phyloP scores from a whole-genome alignment of 2,797 vertebrate genomes.

The Gorsachius magnificus region DNA sequence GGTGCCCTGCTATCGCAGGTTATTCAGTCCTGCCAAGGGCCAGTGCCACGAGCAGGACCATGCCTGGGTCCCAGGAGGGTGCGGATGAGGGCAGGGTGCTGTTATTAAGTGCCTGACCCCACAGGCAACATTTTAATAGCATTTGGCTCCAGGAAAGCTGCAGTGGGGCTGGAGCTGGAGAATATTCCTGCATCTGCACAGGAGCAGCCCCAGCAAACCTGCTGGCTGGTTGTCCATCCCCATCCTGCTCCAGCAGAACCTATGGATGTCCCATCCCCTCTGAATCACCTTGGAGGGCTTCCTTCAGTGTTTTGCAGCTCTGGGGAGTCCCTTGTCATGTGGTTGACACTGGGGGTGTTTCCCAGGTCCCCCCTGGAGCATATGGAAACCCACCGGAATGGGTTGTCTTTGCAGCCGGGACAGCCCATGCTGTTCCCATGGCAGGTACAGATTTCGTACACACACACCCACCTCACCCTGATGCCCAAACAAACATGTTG shows the following conservation, averaged over 20 bases:
- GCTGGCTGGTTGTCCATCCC: neutral
- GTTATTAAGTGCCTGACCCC: neutral
- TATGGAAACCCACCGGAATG: rapidly evolving
- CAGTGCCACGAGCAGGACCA: neutral
- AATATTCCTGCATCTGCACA: neutral
- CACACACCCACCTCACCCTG: rapidly evolving
- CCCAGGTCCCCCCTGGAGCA: neutral
- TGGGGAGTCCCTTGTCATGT: neutral
- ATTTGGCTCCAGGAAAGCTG: neutral
- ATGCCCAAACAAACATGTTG: neutral
- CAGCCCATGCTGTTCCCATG: neutral
- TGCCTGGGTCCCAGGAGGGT: neutral
- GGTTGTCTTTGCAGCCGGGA: neutral
- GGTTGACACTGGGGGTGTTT: neutral
- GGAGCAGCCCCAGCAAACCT: neutral
- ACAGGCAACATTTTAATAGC: neutral
- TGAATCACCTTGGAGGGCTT: neutral
- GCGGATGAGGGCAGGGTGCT: neutral
- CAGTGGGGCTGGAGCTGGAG: neutral
- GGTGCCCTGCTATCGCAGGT: neutral
- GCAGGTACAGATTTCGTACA: neutral
- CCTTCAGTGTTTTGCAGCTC: neutral
- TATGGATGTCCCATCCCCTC: rapidly evolving
- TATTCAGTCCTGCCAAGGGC: neutral
- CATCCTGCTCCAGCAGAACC: neutral